These are phyloP conservation scores for Luffia ferchaultella DNA, from an alignment of 2,888 invertebrate genomes.

Conservation along the genomic window DNA sequence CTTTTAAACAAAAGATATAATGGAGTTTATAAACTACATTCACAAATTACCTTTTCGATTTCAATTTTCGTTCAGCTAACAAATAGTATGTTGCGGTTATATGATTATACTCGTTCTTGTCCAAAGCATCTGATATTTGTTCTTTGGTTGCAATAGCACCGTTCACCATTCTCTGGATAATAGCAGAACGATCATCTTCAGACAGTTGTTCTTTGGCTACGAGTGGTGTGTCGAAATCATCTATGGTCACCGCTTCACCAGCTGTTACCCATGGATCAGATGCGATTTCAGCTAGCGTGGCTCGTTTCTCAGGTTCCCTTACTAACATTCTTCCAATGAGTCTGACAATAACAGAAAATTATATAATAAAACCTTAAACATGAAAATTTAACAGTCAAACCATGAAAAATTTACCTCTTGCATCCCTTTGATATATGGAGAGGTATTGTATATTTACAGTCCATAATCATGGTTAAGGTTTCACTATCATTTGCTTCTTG, in stretches of 20 bases:
- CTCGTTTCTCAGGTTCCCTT: constrained; percentile 90
- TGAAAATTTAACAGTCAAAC: neutral
- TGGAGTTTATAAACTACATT: neutral
- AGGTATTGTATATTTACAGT: constrained; percentile 96
- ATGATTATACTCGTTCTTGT: constrained; percentile 97
- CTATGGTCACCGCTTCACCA: constrained; percentile 57
- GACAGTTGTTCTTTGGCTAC: constrained; percentile 90
- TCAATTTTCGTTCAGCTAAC: constrained; percentile 90
- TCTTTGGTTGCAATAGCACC: constrained; percentile 95
- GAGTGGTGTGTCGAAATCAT: constrained; percentile 77
- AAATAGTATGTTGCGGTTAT: constrained; percentile 98
- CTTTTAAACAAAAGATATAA: too few relatives aligned
- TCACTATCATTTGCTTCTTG: constrained; percentile 99
- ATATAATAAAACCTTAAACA: constrained; percentile 1
- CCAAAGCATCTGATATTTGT: constrained; percentile 91
- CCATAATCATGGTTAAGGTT: constrained; percentile 99
- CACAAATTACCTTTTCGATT: constrained; percentile 70
- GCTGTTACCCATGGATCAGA: constrained; percentile 84
- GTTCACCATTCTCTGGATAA: constrained; percentile 95
- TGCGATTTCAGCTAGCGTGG: constrained; percentile 87
- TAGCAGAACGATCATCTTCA: constrained; percentile 89
- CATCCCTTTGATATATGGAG: constrained; percentile 86
- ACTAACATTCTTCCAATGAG: constrained; percentile 94
- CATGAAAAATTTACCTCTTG: constrained; percentile 67
- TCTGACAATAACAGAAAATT: constrained; percentile 37